Evolutionary conservation across 92 coral and sea anemone genomes (phyloP), one percentile per base, ranked within the genome.

Genomic region (Umimayanthus kanabou): DNA sequence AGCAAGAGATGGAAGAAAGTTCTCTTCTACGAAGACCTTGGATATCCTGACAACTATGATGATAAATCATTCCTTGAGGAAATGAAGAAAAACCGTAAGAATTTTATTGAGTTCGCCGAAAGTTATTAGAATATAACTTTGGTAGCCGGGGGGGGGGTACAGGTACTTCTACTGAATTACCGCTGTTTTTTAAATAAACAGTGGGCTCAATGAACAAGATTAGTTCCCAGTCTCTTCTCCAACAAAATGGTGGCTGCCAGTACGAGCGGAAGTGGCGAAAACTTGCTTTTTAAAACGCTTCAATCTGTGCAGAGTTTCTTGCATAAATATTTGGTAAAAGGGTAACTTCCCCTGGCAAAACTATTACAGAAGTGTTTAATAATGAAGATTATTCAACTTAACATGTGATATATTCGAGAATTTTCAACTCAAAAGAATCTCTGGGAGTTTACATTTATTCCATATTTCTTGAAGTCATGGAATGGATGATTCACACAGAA

Each of bases 1-100:
- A 43, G 76, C 66, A 94, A 82, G 55, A 85, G 86, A 3, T 96
- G 99, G 99, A 93, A 92, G 85, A 96, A 96, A 79, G 94, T 96
- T 45, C 92, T 96, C n/a, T n/a, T n/a, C 43, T 96, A 95, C 58
- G 98, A 95, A 85, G 95, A 93, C 40, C 96, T 93, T 77, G 98
- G 94, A 65, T 94, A 93, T 75, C 97, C 99, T 26, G 99, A 96
- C 77, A 96, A 96, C 86, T 93, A 96, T 92, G 99, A 95, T n/a
- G 99, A 95, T 88, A 82, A 92, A 65, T 93, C 99, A 72, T 96
- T 96, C 85, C 90, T 96, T 71, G 98, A 93, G 50, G 95, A 96
- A 75, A 89, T 96, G 98, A 95, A 78, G 80, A 96, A 96, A 87
- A 96, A 96, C 86, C 88, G 99, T 96, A 78, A 93, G 94, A 53